Evolutionary conservation across 2,113 vertebrate genomes (phyloP).

Genomic region (Empidonax traillii): DNA sequence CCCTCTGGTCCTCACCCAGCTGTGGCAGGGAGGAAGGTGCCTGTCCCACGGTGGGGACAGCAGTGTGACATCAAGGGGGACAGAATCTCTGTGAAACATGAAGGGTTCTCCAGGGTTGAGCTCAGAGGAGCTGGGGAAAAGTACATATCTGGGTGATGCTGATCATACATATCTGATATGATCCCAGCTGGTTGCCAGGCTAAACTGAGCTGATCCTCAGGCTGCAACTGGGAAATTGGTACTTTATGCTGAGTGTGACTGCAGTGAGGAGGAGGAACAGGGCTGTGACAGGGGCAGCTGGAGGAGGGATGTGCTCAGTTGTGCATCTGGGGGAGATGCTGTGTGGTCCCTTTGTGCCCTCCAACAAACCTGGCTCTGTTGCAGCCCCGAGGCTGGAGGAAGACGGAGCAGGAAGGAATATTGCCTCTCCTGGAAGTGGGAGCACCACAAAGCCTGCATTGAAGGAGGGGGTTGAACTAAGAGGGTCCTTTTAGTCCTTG

Average conservation of each 20-base stretch:
- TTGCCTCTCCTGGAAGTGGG: not conserved
- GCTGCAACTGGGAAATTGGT: not conserved
- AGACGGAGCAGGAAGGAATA: not conserved
- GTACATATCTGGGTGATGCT: not conserved
- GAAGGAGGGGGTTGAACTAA: not conserved
- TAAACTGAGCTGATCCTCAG: not conserved
- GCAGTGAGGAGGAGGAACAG: not conserved
- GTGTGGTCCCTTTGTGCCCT: conserved; percentile 1
- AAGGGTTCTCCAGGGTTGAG: not conserved
- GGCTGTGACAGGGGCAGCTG: not conserved
- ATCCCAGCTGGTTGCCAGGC: not conserved
- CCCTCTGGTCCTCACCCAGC: not conserved
- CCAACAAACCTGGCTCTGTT: conserved; percentile 48
- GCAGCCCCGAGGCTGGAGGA: not conserved
- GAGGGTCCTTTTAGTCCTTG: not conserved
- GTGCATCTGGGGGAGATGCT: not conserved
- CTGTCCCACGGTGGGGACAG: rapidly evolving
- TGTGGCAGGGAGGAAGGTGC: rapidly evolving
- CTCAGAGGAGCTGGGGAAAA: not conserved
- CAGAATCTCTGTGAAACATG: not conserved
- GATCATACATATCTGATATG: no score
- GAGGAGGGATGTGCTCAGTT: not conserved
- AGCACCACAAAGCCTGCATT: conserved; percentile 1
- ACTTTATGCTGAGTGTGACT: not conserved
- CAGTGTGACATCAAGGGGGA: rapidly evolving